Conservation (phyloP, 2,113 vertebrate genomes). For the Laterallus jamaicensis region DNA sequence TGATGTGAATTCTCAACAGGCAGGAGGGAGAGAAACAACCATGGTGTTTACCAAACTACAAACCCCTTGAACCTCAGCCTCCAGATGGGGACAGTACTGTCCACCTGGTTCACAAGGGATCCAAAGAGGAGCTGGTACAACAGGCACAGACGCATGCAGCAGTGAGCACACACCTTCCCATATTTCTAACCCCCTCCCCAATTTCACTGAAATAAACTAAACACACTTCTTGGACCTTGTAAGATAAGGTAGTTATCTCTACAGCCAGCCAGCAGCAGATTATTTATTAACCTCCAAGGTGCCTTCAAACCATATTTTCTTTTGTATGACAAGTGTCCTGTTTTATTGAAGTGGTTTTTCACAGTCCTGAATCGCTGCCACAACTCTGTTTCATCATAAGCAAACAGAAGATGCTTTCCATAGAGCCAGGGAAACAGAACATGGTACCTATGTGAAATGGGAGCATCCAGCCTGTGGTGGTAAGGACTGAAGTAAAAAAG, state of each 20-base stretch:
- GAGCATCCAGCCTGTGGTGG: background rate
- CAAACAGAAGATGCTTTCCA: background rate
- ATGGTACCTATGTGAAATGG: background rate
- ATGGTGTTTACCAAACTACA: background rate
- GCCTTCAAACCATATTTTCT: constrained; percentile 17
- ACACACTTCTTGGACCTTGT: background rate
- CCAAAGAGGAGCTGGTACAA: background rate
- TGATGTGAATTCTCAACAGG: background rate
- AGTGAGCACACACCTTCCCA: background rate
- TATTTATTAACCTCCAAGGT: constrained; percentile 34
- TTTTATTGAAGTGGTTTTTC: constrained; percentile 28
- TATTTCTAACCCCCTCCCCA: background rate
- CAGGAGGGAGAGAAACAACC: background rate
- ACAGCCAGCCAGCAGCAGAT: constrained; percentile 3
- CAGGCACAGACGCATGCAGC: background rate
- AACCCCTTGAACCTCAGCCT: background rate
- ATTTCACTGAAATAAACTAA: background rate
- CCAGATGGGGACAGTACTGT: background rate
- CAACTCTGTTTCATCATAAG: constrained; percentile 28
- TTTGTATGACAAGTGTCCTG: constrained; percentile 1
- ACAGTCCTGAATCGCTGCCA: background rate
- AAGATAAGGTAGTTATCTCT: constrained; percentile 26
- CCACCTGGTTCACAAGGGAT: background rate
- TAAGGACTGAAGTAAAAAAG: background rate
- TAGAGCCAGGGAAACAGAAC: background rate